phyloP scores from a whole-genome alignment of 1,140 invertebrate genomes.

The Hycleus cichorii region DNA sequence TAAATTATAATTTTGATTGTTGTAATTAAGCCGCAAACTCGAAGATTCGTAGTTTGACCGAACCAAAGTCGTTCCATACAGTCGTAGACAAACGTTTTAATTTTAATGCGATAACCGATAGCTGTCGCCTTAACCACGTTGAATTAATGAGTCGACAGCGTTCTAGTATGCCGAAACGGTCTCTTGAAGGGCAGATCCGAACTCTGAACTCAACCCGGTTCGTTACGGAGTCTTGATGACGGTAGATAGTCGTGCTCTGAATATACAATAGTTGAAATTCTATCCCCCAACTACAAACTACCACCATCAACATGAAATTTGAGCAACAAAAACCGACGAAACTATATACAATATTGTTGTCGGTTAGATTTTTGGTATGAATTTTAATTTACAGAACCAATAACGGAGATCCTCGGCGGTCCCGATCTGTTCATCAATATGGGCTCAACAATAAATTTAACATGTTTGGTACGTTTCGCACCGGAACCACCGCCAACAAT shows the following conservation, averaged over 20 bases:
- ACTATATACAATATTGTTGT: background rate
- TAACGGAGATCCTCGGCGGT: slow-evolving; percentile 73
- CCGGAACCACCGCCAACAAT: slow-evolving; percentile 73
- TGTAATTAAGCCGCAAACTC: no score
- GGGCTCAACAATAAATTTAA: slow-evolving; percentile 81
- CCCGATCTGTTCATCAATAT: slow-evolving; percentile 76
- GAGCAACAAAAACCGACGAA: no score
- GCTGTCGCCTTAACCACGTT: slow-evolving; percentile 23
- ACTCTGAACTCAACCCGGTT: slow-evolving; percentile 12
- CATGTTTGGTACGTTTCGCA: slow-evolving; percentile 72
- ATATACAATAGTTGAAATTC: slow-evolving; percentile 20
- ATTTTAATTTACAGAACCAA: slow-evolving; percentile 59
- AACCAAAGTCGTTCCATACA: slow-evolving; percentile 12
- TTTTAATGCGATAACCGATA: slow-evolving; percentile 13
- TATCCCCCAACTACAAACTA: no score
- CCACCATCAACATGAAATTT: no score
- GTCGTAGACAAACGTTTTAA: background rate
- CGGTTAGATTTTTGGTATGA: background rate
- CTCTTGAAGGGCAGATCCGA: slow-evolving; percentile 1
- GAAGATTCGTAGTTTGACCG: slow-evolving; percentile 6
- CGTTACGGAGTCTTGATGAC: slow-evolving; percentile 25
- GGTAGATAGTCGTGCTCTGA: slow-evolving; percentile 16
- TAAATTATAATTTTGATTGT: no score
- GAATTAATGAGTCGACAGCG: slow-evolving; percentile 23
- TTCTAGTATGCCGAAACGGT: slow-evolving; percentile 16